A percentile compares a stretch with the other conserved stretches of the same genome.
These are phyloP conservation scores for Limonius californicus DNA, from an alignment of 1,140 invertebrate species.

Conservation along the genomic window DNA sequence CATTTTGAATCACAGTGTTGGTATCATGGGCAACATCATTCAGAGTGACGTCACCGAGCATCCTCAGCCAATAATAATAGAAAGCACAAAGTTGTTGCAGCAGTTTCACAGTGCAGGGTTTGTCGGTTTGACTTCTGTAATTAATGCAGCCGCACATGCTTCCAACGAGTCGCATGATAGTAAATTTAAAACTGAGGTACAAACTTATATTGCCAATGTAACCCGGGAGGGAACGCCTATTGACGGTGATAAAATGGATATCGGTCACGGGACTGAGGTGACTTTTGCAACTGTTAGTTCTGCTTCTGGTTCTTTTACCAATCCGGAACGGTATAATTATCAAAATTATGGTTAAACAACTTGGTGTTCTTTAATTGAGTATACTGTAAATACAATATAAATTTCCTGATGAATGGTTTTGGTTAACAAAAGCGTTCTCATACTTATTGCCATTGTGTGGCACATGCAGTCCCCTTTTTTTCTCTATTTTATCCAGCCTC, in stretches of 20 bases:
- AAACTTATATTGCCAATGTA: background rate
- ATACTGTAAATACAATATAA: too few relatives aligned
- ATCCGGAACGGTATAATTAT: slow-evolving; percentile 30
- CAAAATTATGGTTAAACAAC: slow-evolving; percentile 21
- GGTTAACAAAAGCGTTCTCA: too few relatives aligned
- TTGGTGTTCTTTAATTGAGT: too few relatives aligned
- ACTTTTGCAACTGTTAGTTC: slow-evolving; percentile 29
- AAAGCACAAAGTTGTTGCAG: slow-evolving; percentile 31
- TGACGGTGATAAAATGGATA: background rate
- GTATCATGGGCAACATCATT: slow-evolving; percentile 34
- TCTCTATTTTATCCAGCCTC: too few relatives aligned
- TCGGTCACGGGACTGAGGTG: slow-evolving; percentile 16
- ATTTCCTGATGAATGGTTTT: too few relatives aligned
- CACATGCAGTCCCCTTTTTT: too few relatives aligned
- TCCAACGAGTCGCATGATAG: slow-evolving; percentile 7
- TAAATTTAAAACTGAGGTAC: background rate
- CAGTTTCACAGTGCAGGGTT: slow-evolving; percentile 31
- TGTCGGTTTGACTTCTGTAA: slow-evolving; percentile 31
- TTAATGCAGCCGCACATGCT: slow-evolving; percentile 26
- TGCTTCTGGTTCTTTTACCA: slow-evolving; percentile 29
- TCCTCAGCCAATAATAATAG: slow-evolving; percentile 30
- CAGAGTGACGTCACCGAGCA: slow-evolving; percentile 14
- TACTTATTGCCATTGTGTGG: too few relatives aligned
- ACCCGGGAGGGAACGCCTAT: background rate
- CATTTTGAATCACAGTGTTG: slow-evolving; percentile 20